phyloP scores from a whole-genome alignment of 2,888 invertebrate species.

The Aphrophora alni region DNA sequence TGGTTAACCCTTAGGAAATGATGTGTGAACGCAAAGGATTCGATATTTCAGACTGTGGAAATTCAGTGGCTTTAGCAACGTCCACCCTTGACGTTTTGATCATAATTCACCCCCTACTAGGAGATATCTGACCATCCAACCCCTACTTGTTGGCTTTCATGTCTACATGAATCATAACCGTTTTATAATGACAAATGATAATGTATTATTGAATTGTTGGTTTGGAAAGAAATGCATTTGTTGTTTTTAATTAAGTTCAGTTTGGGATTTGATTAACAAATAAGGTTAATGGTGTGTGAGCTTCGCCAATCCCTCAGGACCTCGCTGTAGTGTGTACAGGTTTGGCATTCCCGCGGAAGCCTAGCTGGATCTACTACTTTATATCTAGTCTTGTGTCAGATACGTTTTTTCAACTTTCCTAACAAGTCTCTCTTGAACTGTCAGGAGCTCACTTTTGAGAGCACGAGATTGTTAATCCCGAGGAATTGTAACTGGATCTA shows the following conservation, averaged over 20 bases:
- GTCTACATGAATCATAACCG: background rate
- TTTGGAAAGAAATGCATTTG: background rate
- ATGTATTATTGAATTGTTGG: background rate
- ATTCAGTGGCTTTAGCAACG: background rate
- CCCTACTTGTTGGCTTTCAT: background rate
- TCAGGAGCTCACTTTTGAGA: too few relatives aligned
- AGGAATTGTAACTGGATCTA: too few relatives aligned
- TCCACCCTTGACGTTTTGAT: background rate
- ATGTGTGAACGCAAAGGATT: constrained; percentile 31
- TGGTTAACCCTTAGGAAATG: constrained; percentile 40
- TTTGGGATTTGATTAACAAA: too few relatives aligned
- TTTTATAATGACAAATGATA: background rate
- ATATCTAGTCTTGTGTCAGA: too few relatives aligned
- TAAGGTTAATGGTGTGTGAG: too few relatives aligned
- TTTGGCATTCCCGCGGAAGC: too few relatives aligned
- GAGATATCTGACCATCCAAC: background rate
- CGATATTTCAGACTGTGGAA: background rate
- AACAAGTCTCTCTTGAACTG: too few relatives aligned
- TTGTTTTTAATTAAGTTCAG: background rate
- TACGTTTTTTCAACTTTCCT: too few relatives aligned
- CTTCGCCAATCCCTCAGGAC: too few relatives aligned
- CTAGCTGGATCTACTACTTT: too few relatives aligned
- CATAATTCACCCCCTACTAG: background rate
- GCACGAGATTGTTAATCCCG: too few relatives aligned
- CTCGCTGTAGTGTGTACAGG: too few relatives aligned